phyloP scores from a whole-genome alignment of 2,888 invertebrate species.

The Anticlea derivata region DNA sequence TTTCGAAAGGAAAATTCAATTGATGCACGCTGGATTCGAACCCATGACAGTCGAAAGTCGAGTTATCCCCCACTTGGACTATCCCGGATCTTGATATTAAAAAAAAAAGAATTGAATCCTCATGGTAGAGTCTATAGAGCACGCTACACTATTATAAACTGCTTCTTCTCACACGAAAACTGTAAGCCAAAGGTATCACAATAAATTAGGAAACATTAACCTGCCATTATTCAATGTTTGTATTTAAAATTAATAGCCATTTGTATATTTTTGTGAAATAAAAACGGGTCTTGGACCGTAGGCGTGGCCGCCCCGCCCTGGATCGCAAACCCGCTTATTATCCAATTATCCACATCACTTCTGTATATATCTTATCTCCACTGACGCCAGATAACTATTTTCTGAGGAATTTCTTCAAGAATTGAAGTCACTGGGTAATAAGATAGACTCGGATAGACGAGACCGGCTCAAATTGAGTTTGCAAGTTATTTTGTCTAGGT shows the following conservation, averaged over 20 bases:
- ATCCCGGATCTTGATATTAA: not conserved
- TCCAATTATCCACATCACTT: slow-evolving; percentile 80
- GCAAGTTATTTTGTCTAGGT: no score
- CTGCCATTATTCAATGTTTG: slow-evolving; percentile 36
- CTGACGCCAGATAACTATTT: slow-evolving; percentile 24
- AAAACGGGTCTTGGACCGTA: slow-evolving; percentile 58
- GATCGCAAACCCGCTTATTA: slow-evolving; percentile 69
- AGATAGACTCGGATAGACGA: no score
- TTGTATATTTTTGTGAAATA: slow-evolving; percentile 33
- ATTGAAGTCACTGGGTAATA: not conserved
- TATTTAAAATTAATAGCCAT: slow-evolving; percentile 20
- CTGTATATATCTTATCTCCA: slow-evolving; percentile 60
- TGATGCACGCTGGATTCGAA: no score
- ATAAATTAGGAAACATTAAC: slow-evolving; percentile 12
- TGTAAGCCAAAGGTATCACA: not conserved
- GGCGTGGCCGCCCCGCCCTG: slow-evolving; percentile 72
- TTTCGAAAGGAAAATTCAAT: no score
- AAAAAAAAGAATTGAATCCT: no score
- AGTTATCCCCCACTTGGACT: no score
- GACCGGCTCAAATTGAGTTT: no score
- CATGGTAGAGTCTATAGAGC: not conserved
- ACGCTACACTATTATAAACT: not conserved
- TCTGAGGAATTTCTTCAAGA: slow-evolving; percentile 18
- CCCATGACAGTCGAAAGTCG: no score
- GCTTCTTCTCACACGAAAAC: not conserved